phyloP scores from a whole-genome alignment of 2,888 invertebrate species.

The Stenchaetothrips biformis region DNA sequence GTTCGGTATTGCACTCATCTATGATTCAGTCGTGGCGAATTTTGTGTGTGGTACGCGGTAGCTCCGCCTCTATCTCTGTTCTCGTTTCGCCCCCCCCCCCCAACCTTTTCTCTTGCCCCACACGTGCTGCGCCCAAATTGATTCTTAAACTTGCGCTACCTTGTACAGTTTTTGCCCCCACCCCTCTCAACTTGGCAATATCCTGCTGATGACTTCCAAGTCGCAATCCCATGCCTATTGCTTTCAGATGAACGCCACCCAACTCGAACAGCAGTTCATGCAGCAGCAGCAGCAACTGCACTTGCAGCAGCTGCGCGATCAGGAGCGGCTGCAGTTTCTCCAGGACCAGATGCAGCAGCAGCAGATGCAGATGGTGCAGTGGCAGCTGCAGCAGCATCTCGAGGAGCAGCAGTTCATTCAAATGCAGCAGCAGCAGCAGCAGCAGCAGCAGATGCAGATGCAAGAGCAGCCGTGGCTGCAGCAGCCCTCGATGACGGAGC shows the following conservation, averaged over 20 bases:
- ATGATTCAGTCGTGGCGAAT: constrained; percentile 7
- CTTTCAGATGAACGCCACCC: not conserved
- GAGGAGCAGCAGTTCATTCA: not conserved
- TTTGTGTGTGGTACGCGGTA: not conserved
- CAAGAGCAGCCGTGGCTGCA: not conserved
- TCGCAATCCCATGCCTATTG: not conserved
- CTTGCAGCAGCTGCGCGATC: not conserved
- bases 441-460: not conserved
- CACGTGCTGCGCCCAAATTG: not conserved
- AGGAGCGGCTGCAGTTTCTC: not conserved
- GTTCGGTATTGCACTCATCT: not conserved
- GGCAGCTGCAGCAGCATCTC: not conserved
- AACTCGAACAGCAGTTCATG: not conserved
- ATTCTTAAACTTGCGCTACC: not conserved
- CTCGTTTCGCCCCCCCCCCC: not conserved
- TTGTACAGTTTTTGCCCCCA: not conserved
- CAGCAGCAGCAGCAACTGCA: not conserved
- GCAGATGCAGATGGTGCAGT: not conserved
- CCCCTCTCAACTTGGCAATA: not conserved
- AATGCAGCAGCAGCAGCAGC: not conserved
- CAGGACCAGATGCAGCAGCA: not conserved
- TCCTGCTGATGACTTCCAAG: not conserved
- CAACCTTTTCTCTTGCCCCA: not conserved
- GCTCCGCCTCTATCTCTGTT: not conserved
- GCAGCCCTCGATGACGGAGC: not conserved